Percentiles rank a stretch among this genome's conserved stretches.
These are phyloP conservation scores for Sycobia sp. DNA, from an alignment of 1,140 invertebrate genomes.

Conservation along the genomic window DNA sequence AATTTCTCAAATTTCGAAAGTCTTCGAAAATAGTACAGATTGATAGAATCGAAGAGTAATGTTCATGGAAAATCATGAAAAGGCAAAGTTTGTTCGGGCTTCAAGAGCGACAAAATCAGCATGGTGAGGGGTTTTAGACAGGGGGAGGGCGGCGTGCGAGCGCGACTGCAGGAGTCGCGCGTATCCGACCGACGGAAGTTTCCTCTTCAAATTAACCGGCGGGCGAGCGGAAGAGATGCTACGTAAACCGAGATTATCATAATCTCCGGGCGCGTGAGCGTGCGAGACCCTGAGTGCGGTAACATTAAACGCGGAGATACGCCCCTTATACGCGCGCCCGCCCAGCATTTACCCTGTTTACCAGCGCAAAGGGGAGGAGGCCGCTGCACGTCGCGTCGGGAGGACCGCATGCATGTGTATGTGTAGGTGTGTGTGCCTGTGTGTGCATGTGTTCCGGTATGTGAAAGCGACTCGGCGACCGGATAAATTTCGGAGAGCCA, in stretches of 20 bases:
- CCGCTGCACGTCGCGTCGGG: no score
- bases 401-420: no score
- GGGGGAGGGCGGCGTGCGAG: slow-evolving; percentile 4
- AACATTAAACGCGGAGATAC: slow-evolving; percentile 59
- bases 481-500: slow-evolving; percentile 15
- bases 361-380: no score
- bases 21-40: no score
- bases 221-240: slow-evolving; percentile 51
- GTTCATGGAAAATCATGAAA: no score
- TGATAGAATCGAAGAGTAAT: no score
- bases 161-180: slow-evolving; percentile 39
- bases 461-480: not conserved
- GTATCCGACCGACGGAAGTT: slow-evolving; percentile 52
- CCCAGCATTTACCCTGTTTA: no score
- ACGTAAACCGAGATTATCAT: slow-evolving; percentile 62
- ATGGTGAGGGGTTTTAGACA: no score
- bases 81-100: no score
- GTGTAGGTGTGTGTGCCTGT: no score
- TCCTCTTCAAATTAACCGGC: slow-evolving; percentile 60
- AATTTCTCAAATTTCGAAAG: no score
- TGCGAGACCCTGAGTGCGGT: slow-evolving; percentile 54
- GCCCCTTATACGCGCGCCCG: slow-evolving; percentile 44
- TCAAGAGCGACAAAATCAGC: no score
- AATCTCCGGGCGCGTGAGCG: slow-evolving; percentile 60
- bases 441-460: slow-evolving; percentile 2